These are phyloP conservation scores for Schizopygopsis pylzovi DNA, from an alignment of 2,797 vertebrate genomes.

Conservation along the genomic window DNA sequence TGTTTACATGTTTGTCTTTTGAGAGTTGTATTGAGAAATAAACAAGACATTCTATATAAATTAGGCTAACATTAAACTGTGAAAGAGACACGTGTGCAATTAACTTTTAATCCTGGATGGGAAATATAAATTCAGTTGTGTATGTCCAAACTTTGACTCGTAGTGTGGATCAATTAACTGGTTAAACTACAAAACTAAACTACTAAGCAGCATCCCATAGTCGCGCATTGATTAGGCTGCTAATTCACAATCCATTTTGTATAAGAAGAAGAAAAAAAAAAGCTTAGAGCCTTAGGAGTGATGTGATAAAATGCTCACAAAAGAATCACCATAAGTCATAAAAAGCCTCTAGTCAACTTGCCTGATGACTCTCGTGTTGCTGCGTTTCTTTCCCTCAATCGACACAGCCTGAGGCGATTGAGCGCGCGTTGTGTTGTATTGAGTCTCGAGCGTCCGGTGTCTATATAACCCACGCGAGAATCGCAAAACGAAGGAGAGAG, in stretches of 20 bases:
- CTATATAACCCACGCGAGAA: conserved; percentile 29
- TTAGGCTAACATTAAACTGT: background rate
- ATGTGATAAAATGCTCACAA: background rate
- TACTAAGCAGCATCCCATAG: background rate
- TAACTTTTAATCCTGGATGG: background rate
- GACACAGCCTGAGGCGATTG: background rate
- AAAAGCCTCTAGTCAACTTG: conserved; percentile 16
- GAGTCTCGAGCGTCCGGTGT: background rate
- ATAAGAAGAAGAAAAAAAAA: background rate
- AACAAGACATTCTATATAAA: background rate
- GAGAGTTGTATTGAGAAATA: background rate
- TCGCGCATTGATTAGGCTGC: background rate
- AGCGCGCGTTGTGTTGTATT: conserved; percentile 13
- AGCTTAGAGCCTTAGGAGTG: background rate
- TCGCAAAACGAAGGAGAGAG: conserved; percentile 60
- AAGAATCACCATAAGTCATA: background rate
- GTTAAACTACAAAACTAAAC: background rate
- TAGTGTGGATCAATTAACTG: background rate
- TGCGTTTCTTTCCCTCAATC: no score
- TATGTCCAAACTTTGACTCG: background rate
- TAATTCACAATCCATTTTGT: background rate
- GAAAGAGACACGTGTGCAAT: background rate
- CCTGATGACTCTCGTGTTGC: conserved; percentile 14
- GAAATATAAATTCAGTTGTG: background rate
- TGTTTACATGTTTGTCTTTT: background rate